Percentiles rank a stretch among this genome's conserved stretches.
phyloP scores from a whole-genome alignment of 2,797 vertebrate genomes.

The Cossypha dichroa region DNA sequence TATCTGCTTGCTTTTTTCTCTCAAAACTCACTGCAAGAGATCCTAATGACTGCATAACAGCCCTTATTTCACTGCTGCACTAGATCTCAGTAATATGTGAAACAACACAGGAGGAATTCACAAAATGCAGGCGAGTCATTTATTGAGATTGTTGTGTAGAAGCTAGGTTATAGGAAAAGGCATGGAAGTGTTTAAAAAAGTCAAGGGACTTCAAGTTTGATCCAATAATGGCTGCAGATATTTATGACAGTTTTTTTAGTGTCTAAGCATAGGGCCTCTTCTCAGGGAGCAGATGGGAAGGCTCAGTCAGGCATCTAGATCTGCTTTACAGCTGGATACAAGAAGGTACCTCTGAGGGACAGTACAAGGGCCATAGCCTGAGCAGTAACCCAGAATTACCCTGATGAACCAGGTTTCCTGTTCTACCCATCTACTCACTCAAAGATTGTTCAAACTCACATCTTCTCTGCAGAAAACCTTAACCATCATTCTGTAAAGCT shows the following conservation, averaged over 20 bases:
- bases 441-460: background rate
- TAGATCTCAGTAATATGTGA: background rate
- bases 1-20: background rate
- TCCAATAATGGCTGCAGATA: background rate
- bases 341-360: background rate
- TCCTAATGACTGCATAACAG: background rate
- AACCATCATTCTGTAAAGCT: background rate
- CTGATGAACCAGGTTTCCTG: background rate
- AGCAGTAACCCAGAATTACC: background rate
- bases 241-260: background rate
- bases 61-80: background rate
- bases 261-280: background rate
- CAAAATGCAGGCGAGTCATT: fast-evolving
- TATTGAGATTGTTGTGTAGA: background rate
- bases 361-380: background rate
- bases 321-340: background rate
- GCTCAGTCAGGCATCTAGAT: background rate
- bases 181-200: background rate
- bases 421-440: background rate
- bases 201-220: background rate
- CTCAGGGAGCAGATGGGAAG: background rate
- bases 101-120: background rate
- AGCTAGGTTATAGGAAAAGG: background rate
- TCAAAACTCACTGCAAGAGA: background rate
- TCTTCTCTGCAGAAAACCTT: background rate